Conservation (phyloP, 2,113 vertebrate genomes). For the Spheniscus mendiculus region DNA sequence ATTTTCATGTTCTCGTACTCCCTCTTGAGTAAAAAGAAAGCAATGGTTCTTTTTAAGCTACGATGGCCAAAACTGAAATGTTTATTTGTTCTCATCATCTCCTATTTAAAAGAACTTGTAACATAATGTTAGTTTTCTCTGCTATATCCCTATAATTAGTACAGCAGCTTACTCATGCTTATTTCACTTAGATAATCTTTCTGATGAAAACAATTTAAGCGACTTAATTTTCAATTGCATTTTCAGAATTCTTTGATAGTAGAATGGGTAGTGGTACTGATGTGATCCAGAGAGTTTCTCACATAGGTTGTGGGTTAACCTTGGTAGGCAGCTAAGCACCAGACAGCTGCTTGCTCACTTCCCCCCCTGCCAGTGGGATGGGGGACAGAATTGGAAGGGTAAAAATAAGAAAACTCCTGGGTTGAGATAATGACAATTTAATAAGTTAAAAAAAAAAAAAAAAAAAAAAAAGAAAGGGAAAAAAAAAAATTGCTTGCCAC, state of each 20-base stretch:
- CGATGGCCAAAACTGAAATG: background rate
- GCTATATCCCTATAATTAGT: background rate
- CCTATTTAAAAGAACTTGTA: background rate
- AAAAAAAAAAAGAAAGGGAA: background rate
- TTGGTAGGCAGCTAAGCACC: background rate
- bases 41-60: background rate
- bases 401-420: background rate
- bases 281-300: background rate
- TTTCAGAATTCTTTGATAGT: background rate
- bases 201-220: background rate
- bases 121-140: background rate
- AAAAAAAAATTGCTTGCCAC: background rate
- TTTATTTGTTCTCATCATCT: background rate
- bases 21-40: slow-evolving; percentile 1
- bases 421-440: background rate
- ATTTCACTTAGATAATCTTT: background rate
- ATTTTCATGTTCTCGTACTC: background rate
- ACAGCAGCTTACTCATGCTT: background rate
- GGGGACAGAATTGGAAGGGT: background rate
- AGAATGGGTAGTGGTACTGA: background rate
- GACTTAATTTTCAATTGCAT: background rate
- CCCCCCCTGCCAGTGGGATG: fast-evolving
- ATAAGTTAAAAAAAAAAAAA: background rate
- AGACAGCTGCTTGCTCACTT: fast-evolving
- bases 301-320: background rate